These are phyloP conservation scores for Temnothorax longispinosus DNA, from an alignment of 1,140 invertebrate genomes.

Conservation along the genomic window DNA sequence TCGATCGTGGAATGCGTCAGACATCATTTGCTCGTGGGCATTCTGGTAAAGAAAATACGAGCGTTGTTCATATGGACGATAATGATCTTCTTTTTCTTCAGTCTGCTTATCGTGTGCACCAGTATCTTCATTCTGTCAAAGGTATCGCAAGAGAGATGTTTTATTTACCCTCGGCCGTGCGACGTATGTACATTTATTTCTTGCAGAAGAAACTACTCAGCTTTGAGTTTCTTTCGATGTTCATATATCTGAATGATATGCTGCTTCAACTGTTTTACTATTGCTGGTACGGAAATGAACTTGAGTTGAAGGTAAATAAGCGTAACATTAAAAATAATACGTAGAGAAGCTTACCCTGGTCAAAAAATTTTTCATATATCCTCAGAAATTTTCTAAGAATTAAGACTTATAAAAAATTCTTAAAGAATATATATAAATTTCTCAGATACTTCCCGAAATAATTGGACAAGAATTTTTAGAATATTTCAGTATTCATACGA, in stretches of 20 bases:
- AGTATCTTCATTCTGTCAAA: conserved; percentile 52
- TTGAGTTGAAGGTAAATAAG: conserved; percentile 47
- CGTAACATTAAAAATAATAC: not conserved
- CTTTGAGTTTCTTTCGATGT: conserved; percentile 40
- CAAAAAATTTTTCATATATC: too few species aligned
- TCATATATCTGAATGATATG: conserved; percentile 31
- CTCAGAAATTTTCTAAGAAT: too few species aligned
- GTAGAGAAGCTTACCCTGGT: too few species aligned
- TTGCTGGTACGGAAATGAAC: conserved; percentile 64
- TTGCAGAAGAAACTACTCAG: conserved; percentile 32
- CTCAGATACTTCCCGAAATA: too few species aligned
- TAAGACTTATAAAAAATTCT: too few species aligned
- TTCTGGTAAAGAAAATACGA: not conserved
- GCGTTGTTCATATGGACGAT: conserved; percentile 39
- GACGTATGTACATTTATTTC: conserved; percentile 2
- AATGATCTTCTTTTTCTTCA: conserved; percentile 36
- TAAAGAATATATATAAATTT: too few species aligned
- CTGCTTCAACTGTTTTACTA: conserved; percentile 56
- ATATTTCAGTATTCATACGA: too few species aligned
- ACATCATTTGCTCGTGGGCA: conserved; percentile 43
- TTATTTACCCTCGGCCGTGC: not conserved
- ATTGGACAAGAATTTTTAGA: too few species aligned
- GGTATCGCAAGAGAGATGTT: not conserved
- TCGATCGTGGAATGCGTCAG: conserved; percentile 33
- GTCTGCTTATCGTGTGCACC: conserved; percentile 45